These are phyloP conservation scores for Hedychridium roseum DNA, from an alignment of 2,888 invertebrate genomes.

Conservation along the genomic window DNA sequence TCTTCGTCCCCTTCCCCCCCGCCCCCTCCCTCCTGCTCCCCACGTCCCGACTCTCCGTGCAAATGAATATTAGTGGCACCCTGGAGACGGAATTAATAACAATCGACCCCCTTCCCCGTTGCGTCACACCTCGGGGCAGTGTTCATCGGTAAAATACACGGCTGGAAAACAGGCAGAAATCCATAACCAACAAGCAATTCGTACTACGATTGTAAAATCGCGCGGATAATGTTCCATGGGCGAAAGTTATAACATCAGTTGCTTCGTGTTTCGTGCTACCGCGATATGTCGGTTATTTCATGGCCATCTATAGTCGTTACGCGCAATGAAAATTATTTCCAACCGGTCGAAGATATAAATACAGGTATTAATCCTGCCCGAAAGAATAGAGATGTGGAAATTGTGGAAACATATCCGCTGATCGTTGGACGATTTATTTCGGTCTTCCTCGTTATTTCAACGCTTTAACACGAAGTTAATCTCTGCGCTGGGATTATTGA, in stretches of 20 bases:
- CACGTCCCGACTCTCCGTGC: conserved; percentile 39
- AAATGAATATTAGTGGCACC: conserved; percentile 62
- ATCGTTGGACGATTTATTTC: too few species aligned
- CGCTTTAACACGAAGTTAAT: too few species aligned
- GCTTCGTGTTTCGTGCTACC: conserved; percentile 19
- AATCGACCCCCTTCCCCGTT: conserved; percentile 37
- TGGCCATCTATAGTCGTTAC: too few species aligned
- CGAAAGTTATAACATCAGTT: conserved; percentile 21
- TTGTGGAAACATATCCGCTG: too few species aligned
- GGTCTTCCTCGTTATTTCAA: too few species aligned
- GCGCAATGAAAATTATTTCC: too few species aligned
- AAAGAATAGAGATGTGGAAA: too few species aligned
- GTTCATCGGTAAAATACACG: conserved; percentile 39
- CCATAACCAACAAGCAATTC: conserved; percentile 24
- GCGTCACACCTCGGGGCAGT: conserved; percentile 11
- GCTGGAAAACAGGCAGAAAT: conserved; percentile 28
- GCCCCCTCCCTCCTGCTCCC: conserved; percentile 22
- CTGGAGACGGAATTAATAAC: conserved; percentile 59
- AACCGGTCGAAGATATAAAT: too few species aligned
- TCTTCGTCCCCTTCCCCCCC: conserved; percentile 4
- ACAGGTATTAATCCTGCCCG: too few species aligned
- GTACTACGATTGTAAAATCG: conserved; percentile 10
- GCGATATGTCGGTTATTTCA: too few species aligned
- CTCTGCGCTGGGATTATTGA: too few species aligned
- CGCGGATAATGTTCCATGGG: conserved; percentile 4